These are phyloP conservation scores for Drosophila nigromelanica DNA, from an alignment of 1,140 invertebrate genomes.

Conservation along the genomic window DNA sequence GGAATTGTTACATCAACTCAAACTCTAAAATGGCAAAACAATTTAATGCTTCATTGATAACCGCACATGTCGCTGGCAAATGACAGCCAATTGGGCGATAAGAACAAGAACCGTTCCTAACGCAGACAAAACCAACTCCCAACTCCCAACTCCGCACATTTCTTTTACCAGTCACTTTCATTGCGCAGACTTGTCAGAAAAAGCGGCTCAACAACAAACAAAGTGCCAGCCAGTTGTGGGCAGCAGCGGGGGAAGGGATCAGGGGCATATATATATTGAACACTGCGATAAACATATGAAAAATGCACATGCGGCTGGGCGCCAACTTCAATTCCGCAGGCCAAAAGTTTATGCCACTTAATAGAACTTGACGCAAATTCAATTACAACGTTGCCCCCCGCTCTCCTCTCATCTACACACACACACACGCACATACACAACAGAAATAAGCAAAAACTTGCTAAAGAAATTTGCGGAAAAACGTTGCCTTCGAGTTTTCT, in stretches of 20 bases:
- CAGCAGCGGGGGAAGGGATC: neutral
- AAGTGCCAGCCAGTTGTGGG: conserved; percentile 3
- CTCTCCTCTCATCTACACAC: neutral
- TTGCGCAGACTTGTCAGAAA: conserved; percentile 53
- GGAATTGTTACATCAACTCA: conserved; percentile 36
- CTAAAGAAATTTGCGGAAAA: conserved; percentile 77
- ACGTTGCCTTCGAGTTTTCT: conserved; percentile 46
- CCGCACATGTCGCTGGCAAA: conserved; percentile 68
- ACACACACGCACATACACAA: conserved; percentile 5
- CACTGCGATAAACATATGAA: conserved; percentile 80
- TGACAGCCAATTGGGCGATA: conserved; percentile 61
- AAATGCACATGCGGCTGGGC: conserved; percentile 76
- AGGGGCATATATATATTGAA: conserved; percentile 49
- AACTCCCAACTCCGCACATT: neutral
- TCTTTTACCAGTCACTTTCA: conserved; percentile 45
- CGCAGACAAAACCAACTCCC: conserved; percentile 6
- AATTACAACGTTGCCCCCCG: conserved; percentile 64
- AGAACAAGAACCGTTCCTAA: conserved; percentile 41
- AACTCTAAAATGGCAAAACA: conserved; percentile 75
- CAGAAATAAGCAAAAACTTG: conserved; percentile 48
- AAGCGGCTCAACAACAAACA: conserved; percentile 36
- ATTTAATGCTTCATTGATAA: conserved; percentile 81
- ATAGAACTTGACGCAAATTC: conserved; percentile 82
- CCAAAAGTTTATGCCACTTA: conserved; percentile 82
- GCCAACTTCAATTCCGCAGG: conserved; percentile 70